Percentiles rank a stretch among this genome's conserved stretches.
Evolutionary conservation across 2,888 invertebrate genomes (phyloP).

Genomic region (Pseudoips prasinana): DNA sequence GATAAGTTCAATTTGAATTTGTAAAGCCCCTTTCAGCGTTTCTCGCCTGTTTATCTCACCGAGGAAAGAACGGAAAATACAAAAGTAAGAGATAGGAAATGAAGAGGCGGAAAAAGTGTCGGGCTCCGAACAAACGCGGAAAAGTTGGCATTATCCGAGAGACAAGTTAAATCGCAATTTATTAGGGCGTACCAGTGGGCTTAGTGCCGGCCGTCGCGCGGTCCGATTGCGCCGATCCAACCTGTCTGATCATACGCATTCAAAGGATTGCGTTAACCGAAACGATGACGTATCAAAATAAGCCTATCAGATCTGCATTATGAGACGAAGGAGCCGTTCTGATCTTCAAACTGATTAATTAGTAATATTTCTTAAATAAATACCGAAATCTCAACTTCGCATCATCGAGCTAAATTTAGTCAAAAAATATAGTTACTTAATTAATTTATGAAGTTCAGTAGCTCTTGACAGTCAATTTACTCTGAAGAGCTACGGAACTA

Average conservation of each 20-base stretch:
- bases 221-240: constrained; percentile 7
- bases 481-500: too few species aligned
- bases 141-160: constrained; percentile 81
- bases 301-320: too few species aligned
- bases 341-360: too few species aligned
- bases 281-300: too few species aligned
- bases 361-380: too few species aligned
- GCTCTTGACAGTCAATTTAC: too few species aligned
- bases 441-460: too few species aligned
- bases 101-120: constrained; percentile 82
- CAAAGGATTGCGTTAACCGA: not conserved
- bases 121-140: constrained; percentile 79
- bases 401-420: too few species aligned
- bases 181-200: constrained; percentile 77
- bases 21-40: constrained; percentile 82
- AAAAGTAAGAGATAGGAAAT: constrained; percentile 83
- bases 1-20: constrained; percentile 83
- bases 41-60: constrained; percentile 81
- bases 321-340: too few species aligned
- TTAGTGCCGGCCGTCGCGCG: constrained; percentile 53
- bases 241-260: constrained; percentile 3
- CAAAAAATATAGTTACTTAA: too few species aligned
- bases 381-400: too few species aligned
- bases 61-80: constrained; percentile 78
- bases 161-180: constrained; percentile 82